These are phyloP conservation scores for Halcyon senegalensis DNA, from an alignment of 2,113 vertebrate genomes.

Conservation along the genomic window DNA sequence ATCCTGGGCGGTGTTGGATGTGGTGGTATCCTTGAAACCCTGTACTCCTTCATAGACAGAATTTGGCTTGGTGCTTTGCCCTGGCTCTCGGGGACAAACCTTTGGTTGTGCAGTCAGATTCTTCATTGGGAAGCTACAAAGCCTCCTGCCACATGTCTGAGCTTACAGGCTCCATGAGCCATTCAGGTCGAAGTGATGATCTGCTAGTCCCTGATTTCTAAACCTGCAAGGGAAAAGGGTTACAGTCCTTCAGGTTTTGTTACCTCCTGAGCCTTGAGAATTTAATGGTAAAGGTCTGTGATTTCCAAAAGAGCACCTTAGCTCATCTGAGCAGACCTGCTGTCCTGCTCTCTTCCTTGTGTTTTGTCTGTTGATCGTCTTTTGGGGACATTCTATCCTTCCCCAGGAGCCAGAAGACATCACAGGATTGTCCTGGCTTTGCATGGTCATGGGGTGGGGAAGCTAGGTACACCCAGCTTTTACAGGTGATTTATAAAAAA, in stretches of 20 bases:
- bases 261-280: neutral
- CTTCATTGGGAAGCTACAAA: neutral
- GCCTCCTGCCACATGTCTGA: neutral
- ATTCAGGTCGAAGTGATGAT: neutral
- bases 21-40: neutral
- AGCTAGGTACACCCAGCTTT: neutral
- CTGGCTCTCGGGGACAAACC: neutral
- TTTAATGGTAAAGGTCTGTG: neutral
- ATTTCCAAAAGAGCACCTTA: neutral
- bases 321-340: accelerated
- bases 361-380: neutral
- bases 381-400: accelerated
- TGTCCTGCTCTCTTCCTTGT: neutral
- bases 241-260: slow-evolving; percentile 7
- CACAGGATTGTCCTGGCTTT: neutral
- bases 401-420: neutral
- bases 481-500: neutral
- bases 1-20: neutral
- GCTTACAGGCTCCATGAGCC: neutral
- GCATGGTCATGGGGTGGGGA: neutral
- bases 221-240: neutral
- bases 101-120: neutral
- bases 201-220: neutral
- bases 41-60: neutral
- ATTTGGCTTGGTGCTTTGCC: neutral